A percentile compares a stretch with the other conserved stretches of the same genome.
phyloP scores from a whole-genome alignment of 2,888 invertebrate genomes.

The Taphrorychus bicolor region DNA sequence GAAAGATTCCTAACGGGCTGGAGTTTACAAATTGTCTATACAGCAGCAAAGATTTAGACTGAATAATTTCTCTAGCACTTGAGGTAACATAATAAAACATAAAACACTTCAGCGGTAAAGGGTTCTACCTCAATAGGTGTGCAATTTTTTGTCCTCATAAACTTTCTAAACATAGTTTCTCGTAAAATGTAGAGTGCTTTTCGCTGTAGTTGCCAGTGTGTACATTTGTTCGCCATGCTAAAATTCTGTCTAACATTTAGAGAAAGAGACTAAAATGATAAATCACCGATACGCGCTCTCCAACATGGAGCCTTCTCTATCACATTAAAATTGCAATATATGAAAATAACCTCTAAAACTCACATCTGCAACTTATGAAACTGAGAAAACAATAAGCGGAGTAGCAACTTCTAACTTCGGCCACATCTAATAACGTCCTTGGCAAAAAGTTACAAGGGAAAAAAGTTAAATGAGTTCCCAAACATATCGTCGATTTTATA shows the following conservation, averaged over 20 bases:
- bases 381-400: not conserved
- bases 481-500: constrained; percentile 10
- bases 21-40: constrained; percentile 11
- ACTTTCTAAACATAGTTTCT: constrained; percentile 5
- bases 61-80: not conserved
- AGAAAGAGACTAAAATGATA: constrained; percentile 29
- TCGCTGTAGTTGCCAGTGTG: constrained; percentile 21
- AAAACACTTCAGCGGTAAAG: not conserved
- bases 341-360: not conserved
- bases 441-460: constrained; percentile 7
- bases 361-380: not conserved
- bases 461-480: constrained; percentile 16
- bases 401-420: not conserved
- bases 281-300: not conserved
- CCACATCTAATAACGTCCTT: not conserved
- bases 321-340: not conserved
- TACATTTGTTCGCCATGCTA: constrained; percentile 26
- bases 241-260: constrained; percentile 30
- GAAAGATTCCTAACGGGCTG: constrained; percentile 17
- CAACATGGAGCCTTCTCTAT: not conserved
- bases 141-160: not conserved
- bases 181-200: constrained; percentile 33
- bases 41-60: not conserved
- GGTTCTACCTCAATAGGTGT: not conserved
- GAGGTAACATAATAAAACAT: not conserved